phyloP scores from a whole-genome alignment of 1,140 invertebrate genomes.

The Bombus terrestris region DNA sequence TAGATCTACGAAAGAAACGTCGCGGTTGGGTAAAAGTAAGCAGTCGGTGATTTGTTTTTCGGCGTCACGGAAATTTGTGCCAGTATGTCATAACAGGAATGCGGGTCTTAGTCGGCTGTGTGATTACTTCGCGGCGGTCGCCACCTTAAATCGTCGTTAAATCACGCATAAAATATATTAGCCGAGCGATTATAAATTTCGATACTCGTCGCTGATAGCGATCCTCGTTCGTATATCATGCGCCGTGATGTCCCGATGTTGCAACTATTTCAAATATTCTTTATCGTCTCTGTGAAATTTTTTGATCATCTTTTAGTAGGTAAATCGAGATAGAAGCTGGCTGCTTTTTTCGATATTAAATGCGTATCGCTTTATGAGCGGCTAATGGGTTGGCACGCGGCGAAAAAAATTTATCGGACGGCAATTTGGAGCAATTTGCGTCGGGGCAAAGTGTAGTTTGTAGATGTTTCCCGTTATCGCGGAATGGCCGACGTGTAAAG shows the following conservation, averaged over 20 bases:
- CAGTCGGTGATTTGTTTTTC: slow-evolving; percentile 49
- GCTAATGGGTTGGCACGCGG: no score
- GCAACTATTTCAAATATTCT: neutral
- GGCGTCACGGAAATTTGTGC: slow-evolving; percentile 42
- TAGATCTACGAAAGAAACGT: slow-evolving; percentile 19
- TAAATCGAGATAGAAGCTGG: neutral
- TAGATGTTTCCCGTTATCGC: slow-evolving; percentile 41
- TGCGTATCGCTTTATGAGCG: neutral
- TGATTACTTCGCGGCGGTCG: slow-evolving; percentile 19
- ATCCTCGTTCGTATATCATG: slow-evolving; percentile 10
- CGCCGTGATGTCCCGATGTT: neutral
- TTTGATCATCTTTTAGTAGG: neutral
- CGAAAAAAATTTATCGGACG: neutral
- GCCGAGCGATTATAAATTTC: slow-evolving; percentile 48
- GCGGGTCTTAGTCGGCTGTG: neutral
- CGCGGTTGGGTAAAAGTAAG: neutral
- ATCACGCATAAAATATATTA: slow-evolving; percentile 52
- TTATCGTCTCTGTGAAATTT: neutral
- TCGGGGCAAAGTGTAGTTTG: neutral
- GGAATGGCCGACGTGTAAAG: slow-evolving; percentile 4
- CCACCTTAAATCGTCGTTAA: slow-evolving; percentile 8
- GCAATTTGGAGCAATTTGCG: slow-evolving; percentile 14
- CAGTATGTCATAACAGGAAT: slow-evolving; percentile 52
- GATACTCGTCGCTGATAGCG: slow-evolving; percentile 40
- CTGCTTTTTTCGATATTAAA: no score